These are phyloP conservation scores for Clostera curtula DNA, from an alignment of 2,888 invertebrate species.

Conservation along the genomic window DNA sequence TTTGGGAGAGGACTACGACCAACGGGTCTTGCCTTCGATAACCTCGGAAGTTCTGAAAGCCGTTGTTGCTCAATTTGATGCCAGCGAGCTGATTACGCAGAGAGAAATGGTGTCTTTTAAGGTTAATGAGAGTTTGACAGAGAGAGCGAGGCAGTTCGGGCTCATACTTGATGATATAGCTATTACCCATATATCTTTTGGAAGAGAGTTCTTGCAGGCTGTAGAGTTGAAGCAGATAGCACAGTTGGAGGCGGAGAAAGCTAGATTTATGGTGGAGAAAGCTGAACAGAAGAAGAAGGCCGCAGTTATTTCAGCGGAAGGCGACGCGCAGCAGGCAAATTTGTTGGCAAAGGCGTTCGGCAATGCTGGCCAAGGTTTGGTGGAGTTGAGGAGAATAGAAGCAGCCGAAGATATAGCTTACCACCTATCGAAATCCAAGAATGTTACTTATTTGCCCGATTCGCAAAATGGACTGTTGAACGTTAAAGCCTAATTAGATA, in stretches of 20 bases:
- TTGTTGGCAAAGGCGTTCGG: constrained; percentile 91
- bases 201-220: constrained; percentile 92
- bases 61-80: constrained; percentile 97
- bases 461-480: constrained; percentile 84
- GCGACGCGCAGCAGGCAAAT: constrained; percentile 92
- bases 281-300: constrained; percentile 94
- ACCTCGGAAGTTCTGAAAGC: constrained; percentile 97
- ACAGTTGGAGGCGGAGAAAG: constrained; percentile 96
- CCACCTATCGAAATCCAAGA: constrained; percentile 89
- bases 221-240: constrained; percentile 98
- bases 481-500: constrained; percentile 14
- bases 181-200: constrained; percentile 14
- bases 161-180: constrained; percentile 20
- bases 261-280: constrained; percentile 94
- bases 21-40: constrained; percentile 95
- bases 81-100: constrained; percentile 95
- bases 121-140: constrained; percentile 17
- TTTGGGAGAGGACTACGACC: constrained; percentile 94
- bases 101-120: constrained; percentile 79
- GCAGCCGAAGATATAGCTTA: constrained; percentile 97
- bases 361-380: constrained; percentile 92
- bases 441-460: constrained; percentile 90
- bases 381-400: constrained; percentile 94
- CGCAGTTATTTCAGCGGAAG: constrained; percentile 92
- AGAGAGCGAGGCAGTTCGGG: constrained; percentile 18